These are phyloP conservation scores for Ophion ventricosus DNA, from an alignment of 2,888 invertebrate species.

Conservation along the genomic window DNA sequence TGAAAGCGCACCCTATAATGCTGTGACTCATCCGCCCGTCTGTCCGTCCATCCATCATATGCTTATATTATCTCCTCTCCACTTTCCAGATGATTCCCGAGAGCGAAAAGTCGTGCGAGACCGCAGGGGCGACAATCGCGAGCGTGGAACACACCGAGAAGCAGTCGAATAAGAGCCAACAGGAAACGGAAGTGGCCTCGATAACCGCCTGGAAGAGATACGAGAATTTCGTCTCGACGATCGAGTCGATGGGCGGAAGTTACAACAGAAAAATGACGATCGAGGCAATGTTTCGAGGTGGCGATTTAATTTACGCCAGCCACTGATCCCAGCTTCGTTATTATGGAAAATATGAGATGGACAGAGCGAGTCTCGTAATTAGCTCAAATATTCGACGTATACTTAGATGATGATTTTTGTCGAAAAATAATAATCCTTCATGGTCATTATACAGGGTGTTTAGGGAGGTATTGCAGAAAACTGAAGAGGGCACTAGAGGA, in stretches of 20 bases:
- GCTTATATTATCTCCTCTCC: not conserved
- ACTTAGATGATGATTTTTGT: not conserved
- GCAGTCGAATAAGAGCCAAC: slow-evolving; percentile 66
- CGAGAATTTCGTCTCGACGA: slow-evolving; percentile 76
- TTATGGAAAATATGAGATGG: not conserved
- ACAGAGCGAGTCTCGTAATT: not conserved
- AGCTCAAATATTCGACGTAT: slow-evolving; percentile 27
- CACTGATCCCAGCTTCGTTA: slow-evolving; percentile 67
- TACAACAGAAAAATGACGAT: slow-evolving; percentile 77
- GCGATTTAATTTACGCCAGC: slow-evolving; percentile 77
- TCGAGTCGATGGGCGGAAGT: slow-evolving; percentile 76
- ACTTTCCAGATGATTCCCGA: slow-evolving; percentile 79
- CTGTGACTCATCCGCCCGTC: too few relatives aligned
- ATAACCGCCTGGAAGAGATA: slow-evolving; percentile 80
- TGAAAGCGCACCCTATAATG: too few relatives aligned
- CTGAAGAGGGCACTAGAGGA: too few relatives aligned
- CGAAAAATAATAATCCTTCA: slow-evolving; percentile 21
- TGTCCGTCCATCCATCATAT: too few relatives aligned
- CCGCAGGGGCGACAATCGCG: slow-evolving; percentile 70
- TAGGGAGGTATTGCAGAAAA: too few relatives aligned
- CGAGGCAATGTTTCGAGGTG: slow-evolving; percentile 81
- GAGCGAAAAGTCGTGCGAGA: slow-evolving; percentile 72
- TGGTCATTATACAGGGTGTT: too few relatives aligned
- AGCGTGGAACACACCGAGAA: slow-evolving; percentile 68
- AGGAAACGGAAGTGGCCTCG: slow-evolving; percentile 77